A percentile compares a stretch with the other conserved stretches of the same genome.
These are phyloP conservation scores for Maccullochella peelii DNA, from an alignment of 2,113 vertebrate genomes.

Conservation along the genomic window DNA sequence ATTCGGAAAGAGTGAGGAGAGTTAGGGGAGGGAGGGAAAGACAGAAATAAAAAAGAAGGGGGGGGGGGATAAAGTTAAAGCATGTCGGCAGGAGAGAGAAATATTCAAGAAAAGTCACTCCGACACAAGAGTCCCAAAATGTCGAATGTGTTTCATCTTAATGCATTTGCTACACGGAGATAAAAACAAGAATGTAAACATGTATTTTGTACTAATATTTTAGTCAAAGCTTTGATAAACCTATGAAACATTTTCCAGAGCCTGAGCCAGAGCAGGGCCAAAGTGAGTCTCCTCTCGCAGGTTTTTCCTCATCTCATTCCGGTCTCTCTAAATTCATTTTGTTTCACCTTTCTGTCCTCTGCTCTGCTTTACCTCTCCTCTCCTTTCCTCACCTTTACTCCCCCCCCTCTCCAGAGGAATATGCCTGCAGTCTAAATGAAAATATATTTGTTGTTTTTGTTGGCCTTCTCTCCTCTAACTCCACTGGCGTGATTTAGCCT, in stretches of 20 bases:
- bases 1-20: constrained; percentile 69
- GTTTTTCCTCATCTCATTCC: constrained; percentile 32
- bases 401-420: constrained; percentile 67
- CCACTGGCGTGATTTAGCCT: constrained; percentile 67
- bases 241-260: constrained; percentile 70
- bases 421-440: constrained; percentile 75
- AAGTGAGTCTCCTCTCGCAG: constrained; percentile 37
- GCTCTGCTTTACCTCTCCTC: constrained; percentile 41
- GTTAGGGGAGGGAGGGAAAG: constrained; percentile 56
- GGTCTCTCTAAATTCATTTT: constrained; percentile 48
- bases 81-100: constrained; percentile 43
- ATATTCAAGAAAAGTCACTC: constrained; percentile 30
- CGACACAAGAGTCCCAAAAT: constrained; percentile 25
- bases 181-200: constrained; percentile 69
- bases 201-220: constrained; percentile 57
- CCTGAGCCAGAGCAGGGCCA: constrained; percentile 34
- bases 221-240: constrained; percentile 58
- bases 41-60: constrained; percentile 44
- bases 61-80: constrained; percentile 22
- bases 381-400: constrained; percentile 59
- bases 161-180: constrained; percentile 42
- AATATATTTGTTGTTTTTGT: constrained; percentile 82
- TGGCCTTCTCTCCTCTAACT: constrained; percentile 70
- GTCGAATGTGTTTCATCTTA: constrained; percentile 36
- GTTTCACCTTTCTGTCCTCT: constrained; percentile 32